Percentiles rank a stretch among this genome's conserved stretches.
phyloP scores from a whole-genome alignment of 2,888 invertebrate genomes.

The Melinopterus prodromus region DNA sequence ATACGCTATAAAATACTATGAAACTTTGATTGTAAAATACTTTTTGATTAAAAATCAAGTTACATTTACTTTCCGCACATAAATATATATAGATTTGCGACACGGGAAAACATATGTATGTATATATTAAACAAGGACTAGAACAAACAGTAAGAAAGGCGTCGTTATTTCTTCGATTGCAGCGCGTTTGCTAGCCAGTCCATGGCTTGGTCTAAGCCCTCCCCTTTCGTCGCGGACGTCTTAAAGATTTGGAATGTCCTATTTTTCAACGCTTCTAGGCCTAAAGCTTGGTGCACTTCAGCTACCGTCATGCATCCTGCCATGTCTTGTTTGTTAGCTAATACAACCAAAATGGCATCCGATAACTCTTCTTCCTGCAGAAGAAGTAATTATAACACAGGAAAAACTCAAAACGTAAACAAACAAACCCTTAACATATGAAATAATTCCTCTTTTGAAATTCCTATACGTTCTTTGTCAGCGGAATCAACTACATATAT shows the following conservation, averaged over 20 bases:
- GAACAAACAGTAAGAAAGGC: slow-evolving; percentile 36
- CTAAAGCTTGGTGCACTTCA: slow-evolving; percentile 96
- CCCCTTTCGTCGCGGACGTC: slow-evolving; percentile 97
- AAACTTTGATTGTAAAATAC: not conserved
- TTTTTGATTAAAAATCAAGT: not conserved
- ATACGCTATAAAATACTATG: not conserved
- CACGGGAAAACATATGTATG: slow-evolving; percentile 36
- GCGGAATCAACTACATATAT: slow-evolving; percentile 99
- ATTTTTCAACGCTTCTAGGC: slow-evolving; percentile 93
- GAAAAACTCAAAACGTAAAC: slow-evolving; percentile 27
- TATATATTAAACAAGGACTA: slow-evolving; percentile 38
- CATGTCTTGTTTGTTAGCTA: slow-evolving; percentile 99
- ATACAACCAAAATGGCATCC: slow-evolving; percentile 93
- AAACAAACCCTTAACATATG: slow-evolving; percentile 92
- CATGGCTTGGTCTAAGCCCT: slow-evolving; percentile 98
- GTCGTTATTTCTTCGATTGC: slow-evolving; percentile 84
- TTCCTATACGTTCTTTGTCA: slow-evolving; percentile 97
- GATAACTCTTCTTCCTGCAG: slow-evolving; percentile 94
- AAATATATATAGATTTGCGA: slow-evolving; percentile 38
- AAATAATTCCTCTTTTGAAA: slow-evolving; percentile 97
- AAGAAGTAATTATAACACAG: slow-evolving; percentile 24
- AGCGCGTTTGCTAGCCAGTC: slow-evolving; percentile 96
- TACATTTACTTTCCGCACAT: slow-evolving; percentile 15
- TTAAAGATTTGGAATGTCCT: slow-evolving; percentile 99
- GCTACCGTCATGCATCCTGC: slow-evolving; percentile 96